phyloP scores from a whole-genome alignment of 2,797 vertebrate species.

The Apodemus agrarius region DNA sequence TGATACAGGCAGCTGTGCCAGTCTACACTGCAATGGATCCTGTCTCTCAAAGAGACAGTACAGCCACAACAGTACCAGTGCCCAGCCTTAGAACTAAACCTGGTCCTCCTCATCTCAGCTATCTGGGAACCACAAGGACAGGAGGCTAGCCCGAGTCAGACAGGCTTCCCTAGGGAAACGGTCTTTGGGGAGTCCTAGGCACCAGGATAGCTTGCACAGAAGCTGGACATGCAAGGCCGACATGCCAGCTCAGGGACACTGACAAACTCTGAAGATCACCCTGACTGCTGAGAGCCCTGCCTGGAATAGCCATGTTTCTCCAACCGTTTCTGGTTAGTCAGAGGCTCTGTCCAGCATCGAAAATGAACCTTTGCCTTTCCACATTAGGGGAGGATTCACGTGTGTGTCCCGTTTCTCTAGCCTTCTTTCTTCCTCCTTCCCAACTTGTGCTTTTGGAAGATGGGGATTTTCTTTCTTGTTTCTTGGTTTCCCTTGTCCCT shows the following conservation, averaged over 20 bases:
- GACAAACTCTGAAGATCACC: background rate
- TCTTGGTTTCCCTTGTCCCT: background rate
- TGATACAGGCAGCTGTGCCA: no score
- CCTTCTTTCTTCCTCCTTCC: background rate
- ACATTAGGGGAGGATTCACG: fast-evolving
- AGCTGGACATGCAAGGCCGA: background rate
- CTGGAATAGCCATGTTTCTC: no score
- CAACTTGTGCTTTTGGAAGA: background rate
- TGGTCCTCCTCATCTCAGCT: background rate
- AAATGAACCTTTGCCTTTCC: background rate
- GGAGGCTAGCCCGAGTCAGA: fast-evolving
- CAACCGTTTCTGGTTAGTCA: background rate
- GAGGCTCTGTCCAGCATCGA: background rate
- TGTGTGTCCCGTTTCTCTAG: background rate
- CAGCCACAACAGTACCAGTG: background rate
- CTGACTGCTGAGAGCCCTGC: background rate
- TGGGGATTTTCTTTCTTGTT: background rate
- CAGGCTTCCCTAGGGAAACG: background rate
- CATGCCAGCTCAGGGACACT: background rate
- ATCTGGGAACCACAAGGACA: background rate
- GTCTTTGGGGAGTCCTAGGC: background rate
- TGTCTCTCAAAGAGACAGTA: background rate
- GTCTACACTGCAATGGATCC: background rate
- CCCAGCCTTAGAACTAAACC: background rate
- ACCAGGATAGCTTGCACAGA: background rate